Conservation (phyloP, 2,113 vertebrate genomes). For the Vulpes ferrilata region DNA sequence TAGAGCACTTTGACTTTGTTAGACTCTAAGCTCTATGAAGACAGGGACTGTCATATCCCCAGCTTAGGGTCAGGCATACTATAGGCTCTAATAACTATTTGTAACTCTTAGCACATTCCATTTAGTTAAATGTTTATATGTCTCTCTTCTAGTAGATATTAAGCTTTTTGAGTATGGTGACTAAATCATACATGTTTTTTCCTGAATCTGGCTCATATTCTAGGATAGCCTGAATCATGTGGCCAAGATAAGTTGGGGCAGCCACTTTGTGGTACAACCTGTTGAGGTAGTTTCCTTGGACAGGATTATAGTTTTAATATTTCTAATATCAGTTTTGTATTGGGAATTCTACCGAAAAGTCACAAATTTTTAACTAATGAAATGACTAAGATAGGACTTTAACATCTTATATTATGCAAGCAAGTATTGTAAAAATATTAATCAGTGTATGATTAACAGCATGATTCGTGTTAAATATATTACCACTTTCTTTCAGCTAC, state of each 20-base stretch:
- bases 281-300: background rate
- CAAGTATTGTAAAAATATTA: constrained; percentile 9
- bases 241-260: background rate
- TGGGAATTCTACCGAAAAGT: constrained; percentile 3
- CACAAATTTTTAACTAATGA: constrained; percentile 45
- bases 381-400: constrained; percentile 21
- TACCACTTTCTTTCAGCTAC: constrained; percentile 90
- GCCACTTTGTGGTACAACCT: background rate
- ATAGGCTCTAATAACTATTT: background rate
- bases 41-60: background rate
- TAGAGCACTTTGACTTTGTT: background rate
- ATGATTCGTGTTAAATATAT: background rate
- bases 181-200: background rate
- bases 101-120: background rate
- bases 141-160: background rate
- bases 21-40: background rate
- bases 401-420: background rate
- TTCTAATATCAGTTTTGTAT: constrained; percentile 25
- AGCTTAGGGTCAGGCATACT: background rate
- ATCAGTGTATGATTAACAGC: background rate
- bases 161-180: background rate
- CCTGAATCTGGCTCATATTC: constrained; percentile 11
- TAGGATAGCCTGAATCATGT: background rate
- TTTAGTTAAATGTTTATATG: background rate
- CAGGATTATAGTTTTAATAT: constrained; percentile 31